Conservation (phyloP, 2,797 vertebrate species). For the Phoebastria nigripes region DNA sequence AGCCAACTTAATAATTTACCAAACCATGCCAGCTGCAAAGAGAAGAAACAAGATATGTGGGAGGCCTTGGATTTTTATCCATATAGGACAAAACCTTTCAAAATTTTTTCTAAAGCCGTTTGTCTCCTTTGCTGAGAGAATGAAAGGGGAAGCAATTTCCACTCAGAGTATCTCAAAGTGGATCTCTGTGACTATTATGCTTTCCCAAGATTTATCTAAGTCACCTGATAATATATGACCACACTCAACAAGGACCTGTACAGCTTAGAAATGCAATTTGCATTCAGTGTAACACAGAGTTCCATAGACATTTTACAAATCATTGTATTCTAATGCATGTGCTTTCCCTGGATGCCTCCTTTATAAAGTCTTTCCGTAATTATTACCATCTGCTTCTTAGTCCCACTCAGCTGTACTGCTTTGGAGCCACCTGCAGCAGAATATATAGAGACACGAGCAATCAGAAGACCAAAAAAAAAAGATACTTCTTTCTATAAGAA, state of each 20-base stretch:
- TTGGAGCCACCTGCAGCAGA: background rate
- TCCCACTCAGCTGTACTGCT: background rate
- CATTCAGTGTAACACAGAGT: background rate
- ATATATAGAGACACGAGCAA: background rate
- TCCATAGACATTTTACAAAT: background rate
- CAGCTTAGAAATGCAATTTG: background rate
- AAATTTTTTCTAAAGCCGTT: background rate
- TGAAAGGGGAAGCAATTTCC: conserved; percentile 34
- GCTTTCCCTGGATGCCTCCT: background rate
- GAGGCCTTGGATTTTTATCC: conserved; percentile 38
- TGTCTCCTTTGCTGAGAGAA: conserved; percentile 32
- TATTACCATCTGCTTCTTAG: background rate
- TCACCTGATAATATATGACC: background rate
- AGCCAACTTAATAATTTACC: conserved; percentile 3
- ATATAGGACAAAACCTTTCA: conserved; percentile 31
- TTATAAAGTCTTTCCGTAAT: background rate
- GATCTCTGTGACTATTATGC: conserved; percentile 12
- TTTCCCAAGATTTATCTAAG: conserved; percentile 23
- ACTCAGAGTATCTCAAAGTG: conserved; percentile 34
- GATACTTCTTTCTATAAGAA: background rate
- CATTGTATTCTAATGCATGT: background rate
- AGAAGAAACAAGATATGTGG: background rate
- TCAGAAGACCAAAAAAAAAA: background rate
- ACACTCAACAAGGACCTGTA: background rate
- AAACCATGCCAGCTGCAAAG: background rate